Percentiles rank a stretch among this genome's conserved stretches.
These are phyloP conservation scores for Panorpa germanica DNA, from an alignment of 2,888 invertebrate genomes.

Conservation along the genomic window DNA sequence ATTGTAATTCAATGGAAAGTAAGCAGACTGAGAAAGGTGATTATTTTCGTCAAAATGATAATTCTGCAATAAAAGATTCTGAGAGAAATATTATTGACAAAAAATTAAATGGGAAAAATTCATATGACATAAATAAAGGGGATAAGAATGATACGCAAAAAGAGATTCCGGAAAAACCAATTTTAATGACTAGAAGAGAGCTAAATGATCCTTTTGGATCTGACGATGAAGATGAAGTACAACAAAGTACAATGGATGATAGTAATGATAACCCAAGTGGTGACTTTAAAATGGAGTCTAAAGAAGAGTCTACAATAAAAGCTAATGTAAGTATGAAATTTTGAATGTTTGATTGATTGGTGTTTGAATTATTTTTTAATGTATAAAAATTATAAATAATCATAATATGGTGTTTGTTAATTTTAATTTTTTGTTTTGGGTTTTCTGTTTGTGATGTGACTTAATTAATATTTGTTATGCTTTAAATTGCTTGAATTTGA, in stretches of 20 bases:
- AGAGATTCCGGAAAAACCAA: conserved; percentile 14
- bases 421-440: conserved; percentile 12
- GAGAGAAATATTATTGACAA: conserved; percentile 12
- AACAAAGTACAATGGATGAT: conserved; percentile 12
- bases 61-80: conserved; percentile 8
- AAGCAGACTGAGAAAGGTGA: conserved; percentile 9
- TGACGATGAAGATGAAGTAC: conserved; percentile 60
- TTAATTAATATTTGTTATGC: no score
- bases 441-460: no score
- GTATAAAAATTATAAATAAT: background rate
- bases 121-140: conserved; percentile 10
- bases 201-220: conserved; percentile 80
- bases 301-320: no score
- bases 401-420: conserved; percentile 14
- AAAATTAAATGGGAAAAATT: conserved; percentile 11
- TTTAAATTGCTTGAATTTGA: no score
- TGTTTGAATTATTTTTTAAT: no score
- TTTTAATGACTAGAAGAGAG: conserved; percentile 69
- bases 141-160: conserved; percentile 8
- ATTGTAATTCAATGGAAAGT: conserved; percentile 15
- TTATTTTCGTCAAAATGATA: background rate
- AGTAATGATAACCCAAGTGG: conserved; percentile 9
- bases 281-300: no score
- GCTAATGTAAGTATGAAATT: no score
- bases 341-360: no score